Base-by-base conservation (phyloP, 2,888 invertebrate genomes). In the Euclidia mi region DNA sequence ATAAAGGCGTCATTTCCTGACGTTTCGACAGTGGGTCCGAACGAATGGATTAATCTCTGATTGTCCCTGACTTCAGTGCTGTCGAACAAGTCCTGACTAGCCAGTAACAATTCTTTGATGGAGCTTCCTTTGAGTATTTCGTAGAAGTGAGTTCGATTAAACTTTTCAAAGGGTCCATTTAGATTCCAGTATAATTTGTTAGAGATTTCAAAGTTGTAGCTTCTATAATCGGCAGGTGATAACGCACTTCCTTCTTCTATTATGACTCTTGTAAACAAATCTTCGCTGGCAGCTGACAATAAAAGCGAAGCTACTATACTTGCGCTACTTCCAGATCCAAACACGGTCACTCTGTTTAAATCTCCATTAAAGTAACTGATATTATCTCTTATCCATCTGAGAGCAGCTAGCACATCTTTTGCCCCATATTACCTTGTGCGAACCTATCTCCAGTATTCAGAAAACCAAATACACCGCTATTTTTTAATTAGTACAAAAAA, bases 351-450 rank as follows among this genome's bases (percentile, higher is more conserved):
- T 70, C 68, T 84, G 41, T 87, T 82, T 1, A 84, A 71, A 78
- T 94, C 87, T 10, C 94, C 94, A 64, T 87, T 82, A 55, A 94
- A 93, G 18, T 81, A 72, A 34, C 69, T 53, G 3, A 94, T 88
- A 59, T 92, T 82, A n/a, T 84, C 73, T 69, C 84, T 84, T 11
- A 93, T 77, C 93, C 94, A 94, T 70, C 81, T 85, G 1, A 94
- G 72, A 17, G 90, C 90, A 48, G 79, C 65, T 18, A 92, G 40
- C 20, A 91, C 73, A 72, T 94, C 94, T 58, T 93, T 94, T 0
- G 88, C 88, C 90, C 94, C 90, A 93, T 92, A 67, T 94, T 94
- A 1, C 94, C 93, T 60, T 75, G 66, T 40, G 93, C 87, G 28
- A 90, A 89, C 7, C 81, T 78, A 55, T 94, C 92, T 53, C 80